phyloP scores from a whole-genome alignment of 2,113 vertebrate species.

The Hippocampus barbouri region DNA sequence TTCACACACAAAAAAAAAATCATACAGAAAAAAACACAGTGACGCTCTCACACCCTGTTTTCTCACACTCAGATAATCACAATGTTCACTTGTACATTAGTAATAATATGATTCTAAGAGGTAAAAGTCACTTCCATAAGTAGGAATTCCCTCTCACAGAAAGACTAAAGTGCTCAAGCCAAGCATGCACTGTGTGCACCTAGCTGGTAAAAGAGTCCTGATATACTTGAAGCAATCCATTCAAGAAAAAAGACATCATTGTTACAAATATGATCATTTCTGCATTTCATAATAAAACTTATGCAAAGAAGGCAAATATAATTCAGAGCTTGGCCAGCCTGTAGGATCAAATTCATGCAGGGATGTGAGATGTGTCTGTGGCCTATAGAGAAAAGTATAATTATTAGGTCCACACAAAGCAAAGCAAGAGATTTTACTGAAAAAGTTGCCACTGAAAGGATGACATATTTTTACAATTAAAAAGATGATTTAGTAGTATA shows the following conservation, averaged over 20 bases:
- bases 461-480: background rate
- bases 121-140: constrained; percentile 52
- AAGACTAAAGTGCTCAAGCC: constrained; percentile 67
- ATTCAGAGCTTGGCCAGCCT: constrained; percentile 33
- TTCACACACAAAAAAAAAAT: constrained; percentile 16
- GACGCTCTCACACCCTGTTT: constrained; percentile 14
- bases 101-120: constrained; percentile 35
- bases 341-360: constrained; percentile 22
- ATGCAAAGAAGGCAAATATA: constrained; percentile 22
- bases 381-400: constrained; percentile 37
- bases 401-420: background rate
- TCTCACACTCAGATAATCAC: constrained; percentile 1
- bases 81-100: constrained; percentile 22
- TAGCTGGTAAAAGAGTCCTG: constrained; percentile 32
- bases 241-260: background rate
- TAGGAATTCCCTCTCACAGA: constrained; percentile 59
- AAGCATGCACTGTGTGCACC: constrained; percentile 45
- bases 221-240: constrained; percentile 8
- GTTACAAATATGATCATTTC: constrained; percentile 7
- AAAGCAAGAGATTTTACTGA: background rate
- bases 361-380: constrained; percentile 28
- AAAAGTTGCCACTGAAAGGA: background rate
- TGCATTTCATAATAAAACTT: constrained; percentile 12
- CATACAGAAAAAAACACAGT: constrained; percentile 23
- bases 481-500: background rate